Evolutionary conservation across 1,140 invertebrate species (phyloP), one percentile per base, ranked within the genome.

Genomic region (Limonius californicus): DNA sequence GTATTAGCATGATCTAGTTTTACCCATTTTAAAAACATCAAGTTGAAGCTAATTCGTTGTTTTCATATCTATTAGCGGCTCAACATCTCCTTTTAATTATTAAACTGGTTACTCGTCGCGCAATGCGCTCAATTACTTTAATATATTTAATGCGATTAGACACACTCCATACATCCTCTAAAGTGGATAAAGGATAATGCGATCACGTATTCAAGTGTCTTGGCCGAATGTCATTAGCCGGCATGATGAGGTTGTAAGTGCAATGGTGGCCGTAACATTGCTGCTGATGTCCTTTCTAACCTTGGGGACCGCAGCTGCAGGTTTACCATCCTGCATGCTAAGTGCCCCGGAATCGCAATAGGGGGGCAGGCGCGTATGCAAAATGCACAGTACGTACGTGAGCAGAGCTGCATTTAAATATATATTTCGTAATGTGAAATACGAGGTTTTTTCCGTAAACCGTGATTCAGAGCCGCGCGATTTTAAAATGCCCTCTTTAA

Each of bases 181-280:
- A 27, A 27, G 23, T 27, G 23, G 3, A 27, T 27, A 4, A n/a
- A n/a, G n/a, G n/a, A 27, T 27, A 27, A 27, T 45, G 14, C 14
- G 42, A 45, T 45, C 16, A 45, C 42, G 42, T 45, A 45, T 45
- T 50, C 45, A 50, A 50, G 45, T 50, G 45, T 18, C 45, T 50
- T 18, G 2, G 45, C 15, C 18, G 12, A 45, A 12, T 15, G 45
- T 50, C 45, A 50, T 50, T 50, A 50, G 45, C 14, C 16, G 45
- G 20, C 2, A 7, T 7, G 45, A 50, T 50, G 45, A 50, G n/a
- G 16, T 14, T 50, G 14, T 50, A 50, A 50, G 45, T 50, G 20
- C 14, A 18, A 8, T 19, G 45, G 16, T 50, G 45, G 45, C 45
- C 45, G 19, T 50, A 50, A 18, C 16, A 21, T 9, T 18, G 9